These are phyloP conservation scores for Cynodonichthys magdalenae DNA, from an alignment of 2,797 vertebrate genomes.

Conservation along the genomic window DNA sequence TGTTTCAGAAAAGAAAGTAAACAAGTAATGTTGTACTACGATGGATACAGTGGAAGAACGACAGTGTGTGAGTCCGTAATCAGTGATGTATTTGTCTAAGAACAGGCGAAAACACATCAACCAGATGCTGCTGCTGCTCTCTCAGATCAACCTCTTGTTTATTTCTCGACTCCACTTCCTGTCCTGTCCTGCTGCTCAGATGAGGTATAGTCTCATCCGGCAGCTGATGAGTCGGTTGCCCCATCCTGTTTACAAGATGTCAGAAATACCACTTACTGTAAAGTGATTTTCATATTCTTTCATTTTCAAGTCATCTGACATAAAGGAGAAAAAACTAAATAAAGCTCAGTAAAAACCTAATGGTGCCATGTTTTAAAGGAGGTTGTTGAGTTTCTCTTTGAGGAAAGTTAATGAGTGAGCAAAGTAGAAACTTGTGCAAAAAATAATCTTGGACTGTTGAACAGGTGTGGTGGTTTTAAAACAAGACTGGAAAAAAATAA, in stretches of 20 bases:
- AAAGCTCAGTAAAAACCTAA: constrained; percentile 26
- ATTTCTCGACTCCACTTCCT: not conserved
- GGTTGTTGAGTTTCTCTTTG: no score
- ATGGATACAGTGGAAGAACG: not conserved
- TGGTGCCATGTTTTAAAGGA: not conserved
- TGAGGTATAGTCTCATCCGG: constrained; percentile 28
- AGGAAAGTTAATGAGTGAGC: no score
- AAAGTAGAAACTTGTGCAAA: no score
- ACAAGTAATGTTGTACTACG: not conserved
- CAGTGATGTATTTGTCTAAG: constrained; percentile 3
- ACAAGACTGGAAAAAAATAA: no score
- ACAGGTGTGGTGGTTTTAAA: no score
- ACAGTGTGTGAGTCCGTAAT: not conserved
- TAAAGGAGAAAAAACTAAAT: constrained; percentile 19
- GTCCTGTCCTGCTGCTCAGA: constrained; percentile 7
- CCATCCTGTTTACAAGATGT: constrained; percentile 49
- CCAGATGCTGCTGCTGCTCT: constrained; percentile 3
- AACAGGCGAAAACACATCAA: constrained; percentile 1
- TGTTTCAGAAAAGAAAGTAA: not conserved
- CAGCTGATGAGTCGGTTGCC: constrained; percentile 54
- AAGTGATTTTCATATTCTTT: no score
- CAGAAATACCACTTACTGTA: constrained; percentile 36
- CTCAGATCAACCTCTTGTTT: not conserved
- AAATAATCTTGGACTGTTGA: no score
- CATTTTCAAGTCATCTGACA: no score